Evolutionary conservation across 2,888 invertebrate species (phyloP), one percentile per base, ranked within the genome.

Genomic region (Calameuta filiformis): DNA sequence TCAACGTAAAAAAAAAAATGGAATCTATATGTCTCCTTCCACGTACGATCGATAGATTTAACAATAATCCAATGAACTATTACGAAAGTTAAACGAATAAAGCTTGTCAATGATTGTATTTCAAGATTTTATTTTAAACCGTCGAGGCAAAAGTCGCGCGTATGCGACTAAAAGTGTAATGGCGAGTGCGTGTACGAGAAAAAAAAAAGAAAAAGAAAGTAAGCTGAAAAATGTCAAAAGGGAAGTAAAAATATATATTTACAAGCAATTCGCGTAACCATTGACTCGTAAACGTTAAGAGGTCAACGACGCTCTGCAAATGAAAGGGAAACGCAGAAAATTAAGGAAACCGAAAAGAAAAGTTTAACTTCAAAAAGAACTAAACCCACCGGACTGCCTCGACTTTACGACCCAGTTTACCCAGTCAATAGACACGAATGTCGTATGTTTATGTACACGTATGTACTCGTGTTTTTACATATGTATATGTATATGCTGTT

Each of bases 31-130:
- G 56, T 56, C 23, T 71, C 34, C 34, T 71, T 34, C 71, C 31
- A 31, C 71, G 6, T 71, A 12, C 75, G 85, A 87, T 87, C 88
- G 85, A 86, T 89, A 88, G 85, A 85, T 88, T 86, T 89, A 89
- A 86, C 85, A 85, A 85, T 87, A 87, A 88, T 85, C 56, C 86
- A 87, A 82, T 84, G 87, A 87, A 88, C 87, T 89, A 88, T 88
- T 88, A 87, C 87, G 86, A 86, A 86, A 87, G 86, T 85, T 87
- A 88, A 86, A 90, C 85, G 84, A 89, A 89, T 89, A 89, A 90
- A 88, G 89, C 88, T 90, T 89, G 88, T 88, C 89, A 89, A 89
- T 89, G 86, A 89, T 89, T 89, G 88, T 89, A 90, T 81, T 81
- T 77, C 79, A 79, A 78, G 75, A 79, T 73, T 77, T 34, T 68